Conservation (phyloP, 92 coral and sea anemone genomes). For the Epizoanthus stellaris region DNA sequence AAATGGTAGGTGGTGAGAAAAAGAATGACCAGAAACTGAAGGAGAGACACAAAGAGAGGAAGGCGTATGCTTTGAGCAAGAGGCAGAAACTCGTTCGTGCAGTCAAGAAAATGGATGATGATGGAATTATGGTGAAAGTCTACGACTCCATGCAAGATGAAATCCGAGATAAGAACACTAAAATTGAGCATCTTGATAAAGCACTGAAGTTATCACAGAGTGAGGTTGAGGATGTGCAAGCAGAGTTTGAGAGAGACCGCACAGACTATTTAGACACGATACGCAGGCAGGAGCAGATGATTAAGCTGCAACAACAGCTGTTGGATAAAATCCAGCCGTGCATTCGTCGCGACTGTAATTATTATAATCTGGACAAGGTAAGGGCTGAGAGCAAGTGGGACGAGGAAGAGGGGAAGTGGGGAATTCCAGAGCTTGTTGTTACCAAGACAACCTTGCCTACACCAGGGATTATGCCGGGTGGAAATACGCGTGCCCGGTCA, state of each 20-base stretch:
- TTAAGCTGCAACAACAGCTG: conserved; percentile 87
- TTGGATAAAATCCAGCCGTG: conserved; percentile 96
- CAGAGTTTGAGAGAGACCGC: conserved; percentile 87
- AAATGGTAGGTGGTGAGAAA: conserved; percentile 92
- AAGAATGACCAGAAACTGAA: conserved; percentile 88
- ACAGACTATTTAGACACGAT: conserved; percentile 89
- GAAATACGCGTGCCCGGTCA: conserved; percentile 60
- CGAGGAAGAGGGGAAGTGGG: conserved; percentile 85
- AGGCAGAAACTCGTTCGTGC: conserved; percentile 87
- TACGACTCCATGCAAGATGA: conserved; percentile 94
- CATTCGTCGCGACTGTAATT: conserved; percentile 94
- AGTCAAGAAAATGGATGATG: conserved; percentile 88
- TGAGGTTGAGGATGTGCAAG: conserved; percentile 86
- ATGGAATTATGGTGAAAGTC: conserved; percentile 93
- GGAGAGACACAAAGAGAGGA: conserved; percentile 84
- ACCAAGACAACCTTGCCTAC: conserved; percentile 92
- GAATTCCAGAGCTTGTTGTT: conserved; percentile 82
- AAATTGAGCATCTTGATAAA: conserved; percentile 70
- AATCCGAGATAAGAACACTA: conserved; percentile 76
- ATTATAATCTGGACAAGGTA: conserved; percentile 84
- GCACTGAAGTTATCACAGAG: conserved; percentile 66
- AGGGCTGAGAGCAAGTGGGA: conserved; percentile 89
- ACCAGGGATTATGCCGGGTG: conserved; percentile 87
- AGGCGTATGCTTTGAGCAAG: conserved; percentile 75
- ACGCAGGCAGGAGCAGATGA: conserved; percentile 88